phyloP scores from a whole-genome alignment of 2,888 invertebrate genomes.

The Microctonus hyperodae region DNA sequence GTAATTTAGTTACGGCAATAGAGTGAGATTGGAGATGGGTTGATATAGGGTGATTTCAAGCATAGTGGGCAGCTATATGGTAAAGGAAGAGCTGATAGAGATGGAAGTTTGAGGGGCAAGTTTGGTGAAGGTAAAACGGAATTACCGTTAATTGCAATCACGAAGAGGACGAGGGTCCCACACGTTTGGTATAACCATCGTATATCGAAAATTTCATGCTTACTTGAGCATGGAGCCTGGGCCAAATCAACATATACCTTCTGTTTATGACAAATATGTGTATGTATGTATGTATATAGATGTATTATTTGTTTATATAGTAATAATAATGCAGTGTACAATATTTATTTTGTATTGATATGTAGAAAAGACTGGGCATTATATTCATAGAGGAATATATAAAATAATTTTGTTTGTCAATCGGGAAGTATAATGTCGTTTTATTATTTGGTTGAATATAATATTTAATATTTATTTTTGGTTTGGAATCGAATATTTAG shows the following conservation, averaged over 20 bases:
- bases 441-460: too few relatives aligned
- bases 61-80: not conserved
- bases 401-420: too few relatives aligned
- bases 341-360: too few relatives aligned
- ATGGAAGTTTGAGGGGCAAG: slow-evolving; percentile 13
- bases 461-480: too few relatives aligned
- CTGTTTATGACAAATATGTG: not conserved
- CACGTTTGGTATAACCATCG: slow-evolving; percentile 14
- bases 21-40: slow-evolving; percentile 20
- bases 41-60: slow-evolving; percentile 2
- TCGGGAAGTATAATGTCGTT: too few relatives aligned
- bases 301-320: too few relatives aligned
- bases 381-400: too few relatives aligned
- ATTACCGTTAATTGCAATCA: slow-evolving; percentile 50
- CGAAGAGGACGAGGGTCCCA: slow-evolving; percentile 25
- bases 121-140: slow-evolving; percentile 42
- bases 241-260: slow-evolving; percentile 21
- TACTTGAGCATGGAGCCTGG: slow-evolving; percentile 18
- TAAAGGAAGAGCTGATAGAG: slow-evolving; percentile 11
- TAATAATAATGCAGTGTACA: not conserved
- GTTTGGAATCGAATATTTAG: too few relatives aligned
- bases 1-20: slow-evolving; percentile 42
- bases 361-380: too few relatives aligned
- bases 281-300: not conserved
- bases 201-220: slow-evolving; percentile 36